Conservation (phyloP, 2,797 vertebrate species). For the Cossypha niveicapilla region DNA sequence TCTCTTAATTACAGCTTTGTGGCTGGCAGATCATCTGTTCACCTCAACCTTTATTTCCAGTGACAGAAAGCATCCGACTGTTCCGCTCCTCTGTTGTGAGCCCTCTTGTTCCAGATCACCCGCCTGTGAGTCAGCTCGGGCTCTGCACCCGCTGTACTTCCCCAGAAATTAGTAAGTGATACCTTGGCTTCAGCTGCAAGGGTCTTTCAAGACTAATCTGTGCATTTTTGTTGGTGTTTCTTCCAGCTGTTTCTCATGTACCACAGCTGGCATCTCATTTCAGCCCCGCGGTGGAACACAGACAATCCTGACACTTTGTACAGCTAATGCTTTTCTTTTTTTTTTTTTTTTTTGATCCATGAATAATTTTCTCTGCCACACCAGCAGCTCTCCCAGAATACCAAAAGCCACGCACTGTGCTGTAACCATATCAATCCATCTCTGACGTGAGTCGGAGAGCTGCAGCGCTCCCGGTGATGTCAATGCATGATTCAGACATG, state of each 20-base stretch:
- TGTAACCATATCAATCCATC: background rate
- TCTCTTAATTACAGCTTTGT: background rate
- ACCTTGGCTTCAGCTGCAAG: background rate
- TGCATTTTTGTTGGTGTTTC: background rate
- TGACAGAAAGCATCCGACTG: background rate
- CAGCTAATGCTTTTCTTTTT: background rate
- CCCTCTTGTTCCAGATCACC: background rate
- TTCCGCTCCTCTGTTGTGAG: background rate
- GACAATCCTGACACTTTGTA: conserved; percentile 17
- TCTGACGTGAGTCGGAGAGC: background rate
- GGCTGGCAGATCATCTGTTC: background rate
- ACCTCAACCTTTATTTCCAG: background rate
- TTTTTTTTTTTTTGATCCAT: background rate
- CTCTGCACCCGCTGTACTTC: background rate
- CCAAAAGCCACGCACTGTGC: background rate
- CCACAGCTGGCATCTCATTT: background rate
- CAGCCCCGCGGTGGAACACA: background rate
- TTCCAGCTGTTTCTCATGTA: background rate
- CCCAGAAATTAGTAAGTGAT: conserved; percentile 3
- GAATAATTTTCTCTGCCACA: conserved; percentile 22
- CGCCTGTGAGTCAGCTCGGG: background rate
- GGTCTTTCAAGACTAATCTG: conserved; percentile 17
- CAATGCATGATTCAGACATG: conserved; percentile 10
- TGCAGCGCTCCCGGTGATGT: background rate
- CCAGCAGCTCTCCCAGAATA: conserved; percentile 8